Conservation (phyloP, 2,797 vertebrate species). For the Phataginus tricuspis region DNA sequence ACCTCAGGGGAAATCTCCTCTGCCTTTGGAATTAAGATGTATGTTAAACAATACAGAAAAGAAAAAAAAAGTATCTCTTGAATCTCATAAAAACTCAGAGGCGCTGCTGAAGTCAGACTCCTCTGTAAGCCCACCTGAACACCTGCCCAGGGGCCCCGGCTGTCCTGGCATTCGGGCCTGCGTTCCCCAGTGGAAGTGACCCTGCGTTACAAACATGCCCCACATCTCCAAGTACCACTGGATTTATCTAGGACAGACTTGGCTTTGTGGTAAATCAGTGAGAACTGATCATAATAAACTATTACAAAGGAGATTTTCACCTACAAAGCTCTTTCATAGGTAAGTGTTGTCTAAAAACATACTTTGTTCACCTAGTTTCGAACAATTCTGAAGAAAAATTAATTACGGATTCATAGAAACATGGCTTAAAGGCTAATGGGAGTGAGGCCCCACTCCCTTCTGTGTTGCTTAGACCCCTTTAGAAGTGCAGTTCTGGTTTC, state of each 20-base stretch:
- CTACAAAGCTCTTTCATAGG: conserved; percentile 4
- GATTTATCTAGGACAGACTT: neutral
- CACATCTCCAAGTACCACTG: neutral
- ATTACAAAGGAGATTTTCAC: conserved; percentile 13
- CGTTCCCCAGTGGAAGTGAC: neutral
- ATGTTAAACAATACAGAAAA: neutral
- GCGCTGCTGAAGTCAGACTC: neutral
- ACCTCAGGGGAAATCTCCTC: neutral
- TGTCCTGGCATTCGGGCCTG: neutral
- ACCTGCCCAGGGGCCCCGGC: neutral
- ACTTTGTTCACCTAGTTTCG: conserved; percentile 5
- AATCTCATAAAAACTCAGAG: conserved; percentile 26
- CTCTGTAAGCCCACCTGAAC: neutral
- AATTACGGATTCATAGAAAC: neutral
- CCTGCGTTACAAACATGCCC: neutral
- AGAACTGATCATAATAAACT: conserved; percentile 33
- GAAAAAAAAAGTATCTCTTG: neutral
- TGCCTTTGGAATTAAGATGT: neutral
- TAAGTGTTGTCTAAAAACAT: neutral
- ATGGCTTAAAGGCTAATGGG: neutral
- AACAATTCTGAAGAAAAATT: conserved; percentile 3
- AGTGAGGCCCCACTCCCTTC: neutral
- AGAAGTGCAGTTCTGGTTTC: neutral
- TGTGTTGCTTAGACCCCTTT: neutral
- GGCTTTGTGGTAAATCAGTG: conserved; percentile 3